Evolutionary conservation across 2,888 invertebrate genomes (phyloP), one percentile per base, ranked within the genome.

Genomic region (Hydrotaea diabolus): DNA sequence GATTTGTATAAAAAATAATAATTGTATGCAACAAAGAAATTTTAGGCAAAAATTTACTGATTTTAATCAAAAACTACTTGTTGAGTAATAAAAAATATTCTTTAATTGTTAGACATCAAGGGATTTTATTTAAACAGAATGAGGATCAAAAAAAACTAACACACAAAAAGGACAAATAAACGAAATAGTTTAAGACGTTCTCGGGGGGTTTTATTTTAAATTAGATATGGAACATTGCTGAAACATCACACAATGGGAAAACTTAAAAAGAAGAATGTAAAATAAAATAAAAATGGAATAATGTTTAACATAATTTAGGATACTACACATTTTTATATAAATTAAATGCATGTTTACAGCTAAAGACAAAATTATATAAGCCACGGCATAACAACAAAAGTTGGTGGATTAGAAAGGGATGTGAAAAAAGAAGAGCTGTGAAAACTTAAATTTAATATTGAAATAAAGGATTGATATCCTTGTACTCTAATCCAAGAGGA

Each of bases 401-500:
- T 13, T 66, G 21, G n/a, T 26, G 31, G 19, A 62, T 3, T 19
- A 43, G 62, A 26, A 13, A 59, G 59, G 15, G 55, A n/a, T 15
- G 23, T n/a, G 26, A 17, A 31, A 17, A n/a, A 36, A 31, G 31
- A 31, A 31, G 2, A n/a, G 62, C 9, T 8, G 31, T n/a, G 15
- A 11, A 21, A 31, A 31, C 31, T 31, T 31, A 62, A 62, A 62
- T 2, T n/a, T 49, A 62, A 62, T 36, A 2, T 36, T 15, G 13
- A 72, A 77, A 57, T 23, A 8, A 26, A 53, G 49, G 8, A 72
- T 21, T 43, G 59, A 26, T 1, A 53, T n/a, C 3, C 19, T 9
- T 15, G 3, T 11, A 73, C 21, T 43, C 76, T 55, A 82, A 77
- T 77, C 81, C 26, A 85, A 81, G 43, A 39, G 53, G 69, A 82